Evolutionary conservation across 2,888 invertebrate species (phyloP).

Genomic region (Epicampocera succincta): DNA sequence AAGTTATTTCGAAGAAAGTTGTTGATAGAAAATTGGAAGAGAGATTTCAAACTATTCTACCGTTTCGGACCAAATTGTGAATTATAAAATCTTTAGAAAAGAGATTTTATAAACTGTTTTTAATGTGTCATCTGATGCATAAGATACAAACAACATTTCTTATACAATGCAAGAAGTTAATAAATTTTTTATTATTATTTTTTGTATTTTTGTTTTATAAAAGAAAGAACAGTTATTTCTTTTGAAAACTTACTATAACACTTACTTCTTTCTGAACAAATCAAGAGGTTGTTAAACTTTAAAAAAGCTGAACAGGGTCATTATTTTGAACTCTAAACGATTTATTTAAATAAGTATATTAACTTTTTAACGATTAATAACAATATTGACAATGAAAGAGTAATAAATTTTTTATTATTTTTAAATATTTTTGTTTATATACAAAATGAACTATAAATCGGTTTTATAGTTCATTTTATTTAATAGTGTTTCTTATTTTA

Average conservation of each 20-base stretch:
- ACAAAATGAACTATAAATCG: neutral
- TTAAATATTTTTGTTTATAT: too few relatives aligned
- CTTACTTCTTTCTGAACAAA: neutral
- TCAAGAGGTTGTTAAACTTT: constrained; percentile 35
- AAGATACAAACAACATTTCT: too few relatives aligned
- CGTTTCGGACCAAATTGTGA: too few relatives aligned
- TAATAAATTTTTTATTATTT: constrained; percentile 3
- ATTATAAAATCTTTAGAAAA: too few relatives aligned
- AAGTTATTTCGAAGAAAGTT: constrained; percentile 11
- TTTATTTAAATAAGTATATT: constrained; percentile 1
- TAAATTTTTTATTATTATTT: too few relatives aligned
- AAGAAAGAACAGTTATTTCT: neutral
- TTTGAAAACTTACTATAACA: neutral
- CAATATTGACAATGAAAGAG: constrained; percentile 2
- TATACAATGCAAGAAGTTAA: too few relatives aligned
- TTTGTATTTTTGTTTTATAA: neutral
- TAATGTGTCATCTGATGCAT: too few relatives aligned
- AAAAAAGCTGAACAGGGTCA: neutral
- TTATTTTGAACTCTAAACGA: constrained; percentile 14
- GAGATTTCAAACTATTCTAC: too few relatives aligned
- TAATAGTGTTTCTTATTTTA: too few relatives aligned
- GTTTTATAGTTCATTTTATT: too few relatives aligned
- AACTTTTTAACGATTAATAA: constrained; percentile 16
- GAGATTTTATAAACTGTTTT: too few relatives aligned
- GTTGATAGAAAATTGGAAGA: constrained; percentile 8